These are phyloP conservation scores for Pteromalus puparum DNA, from an alignment of 1,140 invertebrate species.

Conservation along the genomic window DNA sequence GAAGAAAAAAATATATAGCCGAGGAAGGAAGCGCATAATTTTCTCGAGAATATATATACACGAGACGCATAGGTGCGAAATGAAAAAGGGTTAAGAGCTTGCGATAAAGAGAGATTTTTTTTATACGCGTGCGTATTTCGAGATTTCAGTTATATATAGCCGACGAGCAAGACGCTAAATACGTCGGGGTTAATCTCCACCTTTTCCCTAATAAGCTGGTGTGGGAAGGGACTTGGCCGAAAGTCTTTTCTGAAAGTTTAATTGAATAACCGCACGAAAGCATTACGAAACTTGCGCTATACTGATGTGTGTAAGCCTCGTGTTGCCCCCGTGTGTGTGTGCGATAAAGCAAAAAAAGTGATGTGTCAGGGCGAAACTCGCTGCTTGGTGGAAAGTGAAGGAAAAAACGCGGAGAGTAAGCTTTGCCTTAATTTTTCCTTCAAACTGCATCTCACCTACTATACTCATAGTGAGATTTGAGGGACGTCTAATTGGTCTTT, in stretches of 20 bases:
- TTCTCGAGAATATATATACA: too few relatives aligned
- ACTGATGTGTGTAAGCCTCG: neutral
- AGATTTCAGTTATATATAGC: too few relatives aligned
- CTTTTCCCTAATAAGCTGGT: neutral
- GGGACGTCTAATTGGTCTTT: neutral
- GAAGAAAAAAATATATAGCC: neutral
- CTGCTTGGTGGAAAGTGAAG: neutral
- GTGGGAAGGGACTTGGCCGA: neutral
- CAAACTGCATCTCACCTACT: neutral
- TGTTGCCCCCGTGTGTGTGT: neutral
- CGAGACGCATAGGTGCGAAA: too few relatives aligned
- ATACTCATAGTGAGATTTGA: too few relatives aligned
- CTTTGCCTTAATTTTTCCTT: conserved; percentile 11
- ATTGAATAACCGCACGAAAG: conserved; percentile 5
- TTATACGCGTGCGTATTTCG: too few relatives aligned
- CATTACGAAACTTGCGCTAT: neutral
- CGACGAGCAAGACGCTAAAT: too few relatives aligned
- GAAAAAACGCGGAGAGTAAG: neutral
- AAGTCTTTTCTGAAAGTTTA: neutral
- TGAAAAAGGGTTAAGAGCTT: neutral
- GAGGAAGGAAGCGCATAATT: neutral
- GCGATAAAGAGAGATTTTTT: neutral
- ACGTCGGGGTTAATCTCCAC: neutral
- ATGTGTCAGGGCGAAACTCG: too few relatives aligned
- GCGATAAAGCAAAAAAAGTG: neutral